Evolutionary conservation across 2,888 invertebrate species (phyloP), one percentile per base, ranked within the genome.

Genomic region (Stenichneumon culpator): DNA sequence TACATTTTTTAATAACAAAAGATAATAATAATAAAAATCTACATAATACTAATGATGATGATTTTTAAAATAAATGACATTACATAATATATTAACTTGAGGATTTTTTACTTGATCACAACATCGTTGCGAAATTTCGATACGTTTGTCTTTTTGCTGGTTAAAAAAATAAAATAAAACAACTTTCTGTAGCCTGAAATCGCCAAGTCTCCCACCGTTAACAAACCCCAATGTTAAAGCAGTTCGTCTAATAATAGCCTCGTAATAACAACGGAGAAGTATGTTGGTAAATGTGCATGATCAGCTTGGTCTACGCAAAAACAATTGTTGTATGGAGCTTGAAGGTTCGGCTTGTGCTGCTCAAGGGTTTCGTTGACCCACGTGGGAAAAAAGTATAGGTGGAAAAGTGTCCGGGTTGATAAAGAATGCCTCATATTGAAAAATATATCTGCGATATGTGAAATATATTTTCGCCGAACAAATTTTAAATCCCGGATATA

Each of bases 201-300:
- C 11, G 11, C 11, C 11, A 11, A 39, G 39, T 2, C 3, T 39
- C 9, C 39, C 9, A 39, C 2, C 11, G 39, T 39, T 39, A 39
- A 11, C 39, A 39, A 39, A 11, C 11, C 39, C 39, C 22, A 14
- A n/a, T 39, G 22, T 54, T n/a, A 39, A 32, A 14, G 44, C 19
- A 32, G 28, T 60, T n/a, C 7, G 50, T 25, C 1, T 19, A 36
- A 57, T 52, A 73, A 78, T 47, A 2, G 73, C 14, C 39, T 50
- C 65, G 57, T 28, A 19, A 47, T 47, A 70, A 73, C 32, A 57
- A 73, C n/a, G 22, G 68, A 70, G 19, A n/a, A 19, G 36, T 39
- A 74, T 74, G 63, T 47, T 28, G 47, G 63, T 74, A 47, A 14
- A 63, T 63, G 16, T 77, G 77, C 77, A 77, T 77, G 77, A 77